phyloP scores from a whole-genome alignment of 2,888 invertebrate genomes.

The Ophioninae sp. region DNA sequence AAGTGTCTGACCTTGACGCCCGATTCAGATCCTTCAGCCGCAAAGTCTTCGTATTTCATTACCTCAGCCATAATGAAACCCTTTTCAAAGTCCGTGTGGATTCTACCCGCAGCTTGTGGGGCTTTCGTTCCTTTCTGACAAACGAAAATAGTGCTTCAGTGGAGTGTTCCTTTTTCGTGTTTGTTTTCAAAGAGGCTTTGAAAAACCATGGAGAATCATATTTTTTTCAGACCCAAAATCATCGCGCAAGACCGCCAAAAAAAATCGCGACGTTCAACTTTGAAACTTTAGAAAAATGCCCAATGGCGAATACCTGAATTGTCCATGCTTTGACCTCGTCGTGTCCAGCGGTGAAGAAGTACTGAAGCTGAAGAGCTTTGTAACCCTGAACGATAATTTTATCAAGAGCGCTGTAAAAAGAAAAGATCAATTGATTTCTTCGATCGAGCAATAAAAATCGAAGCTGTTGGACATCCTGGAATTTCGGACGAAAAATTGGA shows the following conservation, averaged over 20 bases:
- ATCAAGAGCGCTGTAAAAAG: constrained; percentile 89
- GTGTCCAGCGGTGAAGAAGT: constrained; percentile 98
- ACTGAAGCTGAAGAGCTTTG: constrained; percentile 96
- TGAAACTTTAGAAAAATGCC: not conserved
- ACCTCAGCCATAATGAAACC: constrained; percentile 99
- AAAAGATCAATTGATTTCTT: not conserved
- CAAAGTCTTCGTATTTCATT: constrained; percentile 98
- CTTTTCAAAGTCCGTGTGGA: constrained; percentile 99
- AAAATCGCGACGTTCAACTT: not conserved
- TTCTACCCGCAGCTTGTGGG: constrained; percentile 98
- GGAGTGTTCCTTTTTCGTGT: not conserved
- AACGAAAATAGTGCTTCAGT: constrained; percentile 4
- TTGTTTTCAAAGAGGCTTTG: no score
- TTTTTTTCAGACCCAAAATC: no score
- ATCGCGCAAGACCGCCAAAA: no score
- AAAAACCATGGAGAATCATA: no score
- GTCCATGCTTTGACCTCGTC: constrained; percentile 99
- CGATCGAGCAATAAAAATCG: not conserved
- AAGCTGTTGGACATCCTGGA: not conserved
- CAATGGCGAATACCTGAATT: constrained; percentile 88
- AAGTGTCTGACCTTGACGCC: constrained; percentile 88
- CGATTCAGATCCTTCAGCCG: constrained; percentile 96
- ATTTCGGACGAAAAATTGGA: constrained; percentile 3
- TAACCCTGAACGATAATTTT: constrained; percentile 99
- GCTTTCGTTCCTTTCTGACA: constrained; percentile 97